Base-by-base conservation (phyloP, 2,113 vertebrate species). In the Cromileptes altivelis region DNA sequence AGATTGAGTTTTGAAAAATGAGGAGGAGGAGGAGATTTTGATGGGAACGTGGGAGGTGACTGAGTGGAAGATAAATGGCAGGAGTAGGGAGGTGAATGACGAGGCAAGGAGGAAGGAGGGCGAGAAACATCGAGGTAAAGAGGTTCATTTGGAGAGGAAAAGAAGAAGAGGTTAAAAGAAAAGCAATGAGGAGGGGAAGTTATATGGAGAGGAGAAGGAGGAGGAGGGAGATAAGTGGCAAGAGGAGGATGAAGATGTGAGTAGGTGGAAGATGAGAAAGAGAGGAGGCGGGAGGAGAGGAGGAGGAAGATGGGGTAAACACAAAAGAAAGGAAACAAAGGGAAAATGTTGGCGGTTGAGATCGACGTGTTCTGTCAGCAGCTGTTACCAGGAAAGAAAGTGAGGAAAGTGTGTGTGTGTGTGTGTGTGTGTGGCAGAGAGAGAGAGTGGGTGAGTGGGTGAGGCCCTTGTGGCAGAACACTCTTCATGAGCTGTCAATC, bases 401-500 rank as follows among this genome's bases (percentile, higher is more conserved):
- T 68, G 49, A 50, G 18, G 49, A 50, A 17, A 50, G 4, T 47
- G 70, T 76, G 70, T 70, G 63, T 78, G n/a, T 53, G 55, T 74
- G 37, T 72, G 56, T 49, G 49, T 55, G 71, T 8, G 37, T 30
- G 65, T 25, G 73, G 17, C 3, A 30, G 23, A 49, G 6, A 50
- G 57, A 53, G 50, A 40, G 23, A 37, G 33, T 37, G 33, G 33
- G 40, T 49, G 71, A 67, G 58, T 60, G 89, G 82, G 84, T 85
- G 86, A 86, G 85, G 82, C 79, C 67, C 74, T 27, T 84, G 67
- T 84, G 82, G 84, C 78, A 75, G 61, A 68, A 74, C 1, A 30
- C 80, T 80, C 86, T 63, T 85, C 75, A 62, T 67, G 63, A 87
- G 71, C 74, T 84, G 85, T 85, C 85, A 90, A 68, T 91, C 87